Evolutionary conservation across 2,888 invertebrate genomes (phyloP).

Genomic region (Thereva nobilitata): DNA sequence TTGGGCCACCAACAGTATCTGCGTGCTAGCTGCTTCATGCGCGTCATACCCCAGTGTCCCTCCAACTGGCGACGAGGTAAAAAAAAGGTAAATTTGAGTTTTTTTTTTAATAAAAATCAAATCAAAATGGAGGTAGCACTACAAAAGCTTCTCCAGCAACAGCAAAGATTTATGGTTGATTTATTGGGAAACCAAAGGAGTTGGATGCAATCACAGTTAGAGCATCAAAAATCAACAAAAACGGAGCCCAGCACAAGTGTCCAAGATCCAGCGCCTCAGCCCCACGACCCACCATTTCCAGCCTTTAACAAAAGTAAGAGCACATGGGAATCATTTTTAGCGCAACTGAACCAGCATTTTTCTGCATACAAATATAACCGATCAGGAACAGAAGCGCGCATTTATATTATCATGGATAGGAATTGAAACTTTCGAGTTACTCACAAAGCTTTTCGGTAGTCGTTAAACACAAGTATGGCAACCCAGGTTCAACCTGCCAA

Average conservation of each 20-base stretch:
- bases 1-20: too few relatives aligned
- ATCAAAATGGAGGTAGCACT: too few relatives aligned
- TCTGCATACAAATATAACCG: neutral
- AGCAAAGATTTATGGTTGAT: neutral
- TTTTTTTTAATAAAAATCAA: neutral
- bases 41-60: too few relatives aligned
- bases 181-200: neutral
- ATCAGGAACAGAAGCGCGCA: slow-evolving; percentile 5
- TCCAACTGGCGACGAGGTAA: neutral
- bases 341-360: slow-evolving; percentile 3
- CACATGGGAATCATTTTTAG: neutral
- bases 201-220: neutral
- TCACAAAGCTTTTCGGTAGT: neutral
- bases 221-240: neutral
- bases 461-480: too few relatives aligned
- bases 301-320: neutral
- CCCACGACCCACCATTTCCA: neutral
- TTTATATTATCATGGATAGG: neutral
- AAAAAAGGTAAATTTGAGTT: neutral
- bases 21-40: too few relatives aligned
- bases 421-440: neutral
- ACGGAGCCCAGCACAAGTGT: too few relatives aligned
- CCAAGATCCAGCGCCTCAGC: neutral
- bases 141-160: neutral
- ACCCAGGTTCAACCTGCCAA: too few relatives aligned